Percentiles rank a stretch among this genome's conserved stretches.
These are phyloP conservation scores for Crotophaga sulcirostris DNA, from an alignment of 2,113 vertebrate species.

Conservation along the genomic window DNA sequence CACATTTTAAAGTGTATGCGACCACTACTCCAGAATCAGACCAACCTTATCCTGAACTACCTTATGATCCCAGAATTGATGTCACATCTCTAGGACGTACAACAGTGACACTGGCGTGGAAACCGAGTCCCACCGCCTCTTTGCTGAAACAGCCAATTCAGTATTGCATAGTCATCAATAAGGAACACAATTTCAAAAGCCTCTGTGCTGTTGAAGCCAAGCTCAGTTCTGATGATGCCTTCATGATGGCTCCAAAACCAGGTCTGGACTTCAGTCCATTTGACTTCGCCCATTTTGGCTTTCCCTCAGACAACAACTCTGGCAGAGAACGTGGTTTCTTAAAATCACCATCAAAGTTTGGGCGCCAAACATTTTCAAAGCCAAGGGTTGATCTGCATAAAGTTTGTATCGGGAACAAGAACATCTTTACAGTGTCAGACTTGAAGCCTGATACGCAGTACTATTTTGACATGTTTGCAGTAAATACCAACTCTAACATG, in stretches of 20 bases:
- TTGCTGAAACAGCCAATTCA: conserved; percentile 89
- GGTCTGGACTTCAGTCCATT: conserved; percentile 95
- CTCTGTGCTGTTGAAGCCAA: conserved; percentile 94
- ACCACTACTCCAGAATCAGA: conserved; percentile 95
- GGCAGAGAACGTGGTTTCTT: conserved; percentile 80
- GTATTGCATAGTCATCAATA: conserved; percentile 95
- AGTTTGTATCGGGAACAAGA: conserved; percentile 93
- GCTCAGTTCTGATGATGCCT: conserved; percentile 84
- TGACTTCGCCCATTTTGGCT: conserved; percentile 95
- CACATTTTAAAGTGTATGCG: conserved; percentile 92
- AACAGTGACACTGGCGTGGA: conserved; percentile 93
- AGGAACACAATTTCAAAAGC: conserved; percentile 98
- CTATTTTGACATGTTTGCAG: conserved; percentile 96
- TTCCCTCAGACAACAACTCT: conserved; percentile 80
- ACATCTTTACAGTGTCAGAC: conserved; percentile 92
- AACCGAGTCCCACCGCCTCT: conserved; percentile 89
- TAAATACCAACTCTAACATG: conserved; percentile 87
- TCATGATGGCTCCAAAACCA: conserved; percentile 92
- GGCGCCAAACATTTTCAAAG: conserved; percentile 74
- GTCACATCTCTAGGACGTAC: conserved; percentile 91
- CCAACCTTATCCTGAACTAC: conserved; percentile 93
- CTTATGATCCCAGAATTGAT: conserved; percentile 93
- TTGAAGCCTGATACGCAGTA: conserved; percentile 94
- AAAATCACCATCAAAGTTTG: conserved; percentile 76
- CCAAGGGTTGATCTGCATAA: conserved; percentile 86